Conservation (phyloP, 2,888 invertebrate species). For the Brachylomia viminalis region DNA sequence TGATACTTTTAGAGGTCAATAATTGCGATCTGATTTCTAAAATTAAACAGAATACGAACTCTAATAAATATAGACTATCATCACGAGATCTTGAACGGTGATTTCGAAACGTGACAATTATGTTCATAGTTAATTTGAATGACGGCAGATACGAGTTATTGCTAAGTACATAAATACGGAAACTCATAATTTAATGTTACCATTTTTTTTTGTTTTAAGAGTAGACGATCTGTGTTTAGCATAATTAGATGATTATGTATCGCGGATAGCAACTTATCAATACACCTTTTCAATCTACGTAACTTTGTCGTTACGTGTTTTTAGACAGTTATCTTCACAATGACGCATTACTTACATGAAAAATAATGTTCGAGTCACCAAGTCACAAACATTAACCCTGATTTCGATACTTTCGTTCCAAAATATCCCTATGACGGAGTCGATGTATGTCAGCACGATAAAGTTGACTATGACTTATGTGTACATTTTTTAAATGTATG, state of each 20-base stretch:
- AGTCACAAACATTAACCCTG: slow-evolving; percentile 11
- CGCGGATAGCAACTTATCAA: slow-evolving; percentile 17
- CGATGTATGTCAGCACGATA: not conserved
- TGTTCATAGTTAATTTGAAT: slow-evolving; percentile 36
- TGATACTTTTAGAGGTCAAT: slow-evolving; percentile 6
- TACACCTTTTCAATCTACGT: slow-evolving; percentile 9
- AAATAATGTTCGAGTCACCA: slow-evolving; percentile 7
- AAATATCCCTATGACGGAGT: not conserved
- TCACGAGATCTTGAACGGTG: slow-evolving; percentile 24
- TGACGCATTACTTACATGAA: not conserved
- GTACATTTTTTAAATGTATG: not conserved
- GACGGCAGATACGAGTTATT: slow-evolving; percentile 2
- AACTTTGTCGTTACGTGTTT: slow-evolving; percentile 19
- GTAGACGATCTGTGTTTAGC: not conserved
- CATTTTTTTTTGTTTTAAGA: slow-evolving; percentile 28
- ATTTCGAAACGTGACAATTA: slow-evolving; percentile 28
- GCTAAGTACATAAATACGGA: slow-evolving; percentile 9
- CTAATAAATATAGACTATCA: not conserved
- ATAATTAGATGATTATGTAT: slow-evolving; percentile 9
- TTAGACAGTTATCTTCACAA: slow-evolving; percentile 20
- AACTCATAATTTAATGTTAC: slow-evolving; percentile 12
- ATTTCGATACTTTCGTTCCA: slow-evolving; percentile 2
- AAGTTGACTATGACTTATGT: not conserved
- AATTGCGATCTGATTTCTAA: slow-evolving; percentile 6
- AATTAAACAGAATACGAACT: not conserved